These are phyloP conservation scores for Epicauta chinensis DNA, from an alignment of 1,140 invertebrate genomes.

Conservation along the genomic window DNA sequence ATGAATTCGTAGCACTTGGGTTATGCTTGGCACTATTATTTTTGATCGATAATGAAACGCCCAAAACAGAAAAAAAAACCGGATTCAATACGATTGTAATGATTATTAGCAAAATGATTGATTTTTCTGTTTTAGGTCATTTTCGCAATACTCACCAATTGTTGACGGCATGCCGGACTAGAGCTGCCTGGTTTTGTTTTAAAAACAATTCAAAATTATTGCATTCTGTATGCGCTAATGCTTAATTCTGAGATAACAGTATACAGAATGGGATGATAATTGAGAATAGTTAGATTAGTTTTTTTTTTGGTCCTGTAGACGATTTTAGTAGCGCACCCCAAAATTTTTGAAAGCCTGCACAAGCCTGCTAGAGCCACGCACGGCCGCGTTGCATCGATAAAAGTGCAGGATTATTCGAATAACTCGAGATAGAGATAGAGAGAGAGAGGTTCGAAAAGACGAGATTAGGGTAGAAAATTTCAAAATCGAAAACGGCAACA, in stretches of 20 bases:
- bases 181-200: constrained; percentile 30
- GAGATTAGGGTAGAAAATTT: constrained; percentile 15
- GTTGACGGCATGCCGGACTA: constrained; percentile 38
- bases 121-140: neutral
- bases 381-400: constrained; percentile 30
- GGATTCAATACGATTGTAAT: neutral
- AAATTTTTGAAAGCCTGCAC: constrained; percentile 42
- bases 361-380: constrained; percentile 42
- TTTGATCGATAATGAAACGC: constrained; percentile 20
- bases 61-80: constrained; percentile 3
- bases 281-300: neutral
- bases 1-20: constrained; percentile 37
- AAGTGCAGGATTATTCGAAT: constrained; percentile 25
- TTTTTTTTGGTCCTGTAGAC: constrained; percentile 34
- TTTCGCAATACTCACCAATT: neutral
- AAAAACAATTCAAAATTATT: constrained; percentile 2
- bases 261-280: constrained; percentile 38
- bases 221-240: constrained; percentile 36
- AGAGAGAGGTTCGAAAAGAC: neutral
- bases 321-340: constrained; percentile 39
- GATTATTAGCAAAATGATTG: neutral
- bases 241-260: constrained; percentile 24
- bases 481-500: constrained; percentile 11
- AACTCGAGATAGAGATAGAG: neutral
- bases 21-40: constrained; percentile 34